A percentile compares a stretch with the other conserved stretches of the same genome.
These are phyloP conservation scores for Empidonax alnorum DNA, from an alignment of 2,113 vertebrate species.

Conservation along the genomic window DNA sequence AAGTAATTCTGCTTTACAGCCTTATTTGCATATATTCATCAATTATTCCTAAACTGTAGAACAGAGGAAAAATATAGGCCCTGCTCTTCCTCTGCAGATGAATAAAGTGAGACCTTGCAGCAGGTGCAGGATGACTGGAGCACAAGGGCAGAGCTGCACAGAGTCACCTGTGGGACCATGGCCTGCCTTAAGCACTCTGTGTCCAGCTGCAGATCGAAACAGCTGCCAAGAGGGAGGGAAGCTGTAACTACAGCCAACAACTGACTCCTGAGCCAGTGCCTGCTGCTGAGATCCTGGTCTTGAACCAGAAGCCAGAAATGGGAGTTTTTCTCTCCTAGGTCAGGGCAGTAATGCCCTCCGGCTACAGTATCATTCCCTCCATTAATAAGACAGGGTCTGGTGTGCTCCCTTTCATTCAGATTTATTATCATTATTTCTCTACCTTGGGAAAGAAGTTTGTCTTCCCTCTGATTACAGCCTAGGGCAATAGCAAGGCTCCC, in stretches of 20 bases:
- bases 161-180: not conserved
- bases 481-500: not conserved
- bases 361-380: not conserved
- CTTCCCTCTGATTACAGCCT: not conserved
- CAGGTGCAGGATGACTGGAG: fast-evolving
- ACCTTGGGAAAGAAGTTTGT: not conserved
- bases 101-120: not conserved
- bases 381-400: not conserved
- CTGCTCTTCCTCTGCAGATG: not conserved
- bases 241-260: not conserved
- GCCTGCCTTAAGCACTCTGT: not conserved
- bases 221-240: not conserved
- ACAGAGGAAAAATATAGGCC: not conserved
- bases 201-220: not conserved
- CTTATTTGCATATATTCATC: not conserved
- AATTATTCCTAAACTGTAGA: not conserved
- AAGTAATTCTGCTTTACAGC: not conserved
- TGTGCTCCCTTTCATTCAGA: not conserved
- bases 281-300: not conserved
- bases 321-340: not conserved
- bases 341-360: not conserved
- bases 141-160: not conserved
- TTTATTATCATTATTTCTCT: not conserved
- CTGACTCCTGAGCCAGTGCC: not conserved
- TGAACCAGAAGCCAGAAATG: not conserved